These are phyloP conservation scores for Ceratoteleas bidentatus DNA, from an alignment of 1,140 invertebrate genomes.

Conservation along the genomic window DNA sequence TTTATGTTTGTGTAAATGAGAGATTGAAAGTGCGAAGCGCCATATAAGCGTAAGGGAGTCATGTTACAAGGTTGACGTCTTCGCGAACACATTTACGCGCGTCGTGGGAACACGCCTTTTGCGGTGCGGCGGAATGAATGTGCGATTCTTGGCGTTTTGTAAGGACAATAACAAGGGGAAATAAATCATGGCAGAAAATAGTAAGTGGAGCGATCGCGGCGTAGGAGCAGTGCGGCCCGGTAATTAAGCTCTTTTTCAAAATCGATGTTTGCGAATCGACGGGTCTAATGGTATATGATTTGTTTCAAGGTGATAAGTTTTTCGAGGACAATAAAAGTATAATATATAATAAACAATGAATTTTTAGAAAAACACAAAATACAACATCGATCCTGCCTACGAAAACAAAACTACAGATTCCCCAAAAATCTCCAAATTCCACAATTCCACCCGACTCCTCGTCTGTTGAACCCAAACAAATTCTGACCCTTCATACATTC, in stretches of 20 bases:
- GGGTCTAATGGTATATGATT: no score
- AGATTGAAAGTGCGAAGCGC: slow-evolving; percentile 66
- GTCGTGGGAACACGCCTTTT: slow-evolving; percentile 65
- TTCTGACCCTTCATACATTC: no score
- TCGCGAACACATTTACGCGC: slow-evolving; percentile 45
- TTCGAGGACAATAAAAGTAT: no score
- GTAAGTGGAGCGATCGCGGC: slow-evolving; percentile 36
- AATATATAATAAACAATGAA: no score
- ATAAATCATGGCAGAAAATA: slow-evolving; percentile 53
- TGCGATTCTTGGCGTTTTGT: slow-evolving; percentile 53
- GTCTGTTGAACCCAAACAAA: no score
- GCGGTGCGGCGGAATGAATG: slow-evolving; percentile 53
- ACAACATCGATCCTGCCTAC: no score
- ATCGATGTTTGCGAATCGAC: no score
- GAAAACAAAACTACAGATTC: no score
- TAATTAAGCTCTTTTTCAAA: slow-evolving; percentile 18
- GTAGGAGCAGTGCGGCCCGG: neutral
- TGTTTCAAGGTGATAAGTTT: no score
- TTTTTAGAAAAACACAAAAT: no score
- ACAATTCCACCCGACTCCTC: no score
- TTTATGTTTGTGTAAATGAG: slow-evolving; percentile 57
- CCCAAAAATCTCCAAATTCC: no score
- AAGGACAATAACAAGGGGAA: slow-evolving; percentile 48
- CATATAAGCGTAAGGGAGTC: slow-evolving; percentile 65
- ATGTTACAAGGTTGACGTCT: slow-evolving; percentile 68